A percentile compares a stretch with the other conserved stretches of the same genome.
Evolutionary conservation across 1,140 invertebrate species (phyloP).

Genomic region (Ips nitidus): DNA sequence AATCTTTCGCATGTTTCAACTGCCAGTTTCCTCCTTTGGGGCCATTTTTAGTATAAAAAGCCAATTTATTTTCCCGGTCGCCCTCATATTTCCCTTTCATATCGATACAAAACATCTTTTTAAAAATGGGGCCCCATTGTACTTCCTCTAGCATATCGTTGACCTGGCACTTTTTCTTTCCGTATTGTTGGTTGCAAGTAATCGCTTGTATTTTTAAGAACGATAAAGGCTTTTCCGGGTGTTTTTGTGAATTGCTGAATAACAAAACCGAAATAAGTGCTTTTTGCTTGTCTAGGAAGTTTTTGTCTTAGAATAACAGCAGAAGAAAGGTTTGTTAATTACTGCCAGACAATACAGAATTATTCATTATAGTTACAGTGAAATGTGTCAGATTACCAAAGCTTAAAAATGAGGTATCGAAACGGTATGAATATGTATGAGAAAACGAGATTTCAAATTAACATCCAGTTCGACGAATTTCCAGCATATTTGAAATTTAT

Average conservation of each 20-base stretch:
- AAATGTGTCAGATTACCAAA: background rate
- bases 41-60: slow-evolving; percentile 34
- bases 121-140: slow-evolving; percentile 26
- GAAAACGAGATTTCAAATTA: too few species aligned
- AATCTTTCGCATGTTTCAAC: slow-evolving; percentile 2
- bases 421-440: too few species aligned
- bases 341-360: background rate
- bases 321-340: background rate
- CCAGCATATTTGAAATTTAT: too few species aligned
- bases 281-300: background rate
- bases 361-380: background rate
- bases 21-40: slow-evolving; percentile 20
- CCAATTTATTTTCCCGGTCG: slow-evolving; percentile 27
- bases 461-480: too few species aligned
- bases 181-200: slow-evolving; percentile 15
- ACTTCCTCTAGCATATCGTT: slow-evolving; percentile 15
- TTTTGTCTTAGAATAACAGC: background rate
- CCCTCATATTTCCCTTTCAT: slow-evolving; percentile 24
- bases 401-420: too few species aligned
- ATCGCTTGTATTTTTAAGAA: slow-evolving; percentile 12
- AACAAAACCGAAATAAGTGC: background rate
- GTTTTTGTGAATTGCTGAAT: background rate
- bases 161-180: slow-evolving; percentile 8
- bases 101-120: slow-evolving; percentile 32
- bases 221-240: slow-evolving; percentile 1